Evolutionary conservation across 2,113 vertebrate genomes (phyloP).

Genomic region (Pterocles gutturalis): DNA sequence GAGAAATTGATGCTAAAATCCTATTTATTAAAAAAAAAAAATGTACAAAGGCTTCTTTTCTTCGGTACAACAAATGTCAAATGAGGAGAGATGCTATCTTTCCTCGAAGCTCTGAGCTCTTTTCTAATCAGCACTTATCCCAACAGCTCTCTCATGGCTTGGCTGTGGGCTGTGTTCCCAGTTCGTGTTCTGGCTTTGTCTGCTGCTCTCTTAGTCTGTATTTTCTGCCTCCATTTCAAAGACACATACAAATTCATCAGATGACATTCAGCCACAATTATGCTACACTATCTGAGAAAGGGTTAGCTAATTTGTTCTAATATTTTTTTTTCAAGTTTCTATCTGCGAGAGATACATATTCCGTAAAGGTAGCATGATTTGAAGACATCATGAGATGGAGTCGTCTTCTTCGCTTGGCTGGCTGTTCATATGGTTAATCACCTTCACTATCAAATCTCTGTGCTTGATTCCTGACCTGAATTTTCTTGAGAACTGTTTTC

Average conservation of each 20-base stretch:
- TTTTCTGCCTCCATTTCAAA: background rate
- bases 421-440: background rate
- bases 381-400: background rate
- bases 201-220: background rate
- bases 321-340: background rate
- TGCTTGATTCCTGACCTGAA: background rate
- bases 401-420: background rate
- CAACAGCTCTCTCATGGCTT: background rate
- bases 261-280: background rate
- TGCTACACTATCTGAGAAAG: background rate
- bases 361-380: background rate
- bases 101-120: background rate
- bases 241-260: background rate
- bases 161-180: constrained; percentile 8
- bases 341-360: background rate
- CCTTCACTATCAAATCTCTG: background rate
- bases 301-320: background rate
- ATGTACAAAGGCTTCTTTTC: background rate
- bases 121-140: constrained; percentile 33
- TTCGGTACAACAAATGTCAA: background rate
- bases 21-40: background rate
- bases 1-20: constrained; percentile 19
- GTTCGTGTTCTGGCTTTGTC: constrained; percentile 16
- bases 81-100: constrained; percentile 20
- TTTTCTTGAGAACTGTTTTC: background rate